Evolutionary conservation across 2,888 invertebrate genomes (phyloP).

Genomic region (Cyclophora punctaria): DNA sequence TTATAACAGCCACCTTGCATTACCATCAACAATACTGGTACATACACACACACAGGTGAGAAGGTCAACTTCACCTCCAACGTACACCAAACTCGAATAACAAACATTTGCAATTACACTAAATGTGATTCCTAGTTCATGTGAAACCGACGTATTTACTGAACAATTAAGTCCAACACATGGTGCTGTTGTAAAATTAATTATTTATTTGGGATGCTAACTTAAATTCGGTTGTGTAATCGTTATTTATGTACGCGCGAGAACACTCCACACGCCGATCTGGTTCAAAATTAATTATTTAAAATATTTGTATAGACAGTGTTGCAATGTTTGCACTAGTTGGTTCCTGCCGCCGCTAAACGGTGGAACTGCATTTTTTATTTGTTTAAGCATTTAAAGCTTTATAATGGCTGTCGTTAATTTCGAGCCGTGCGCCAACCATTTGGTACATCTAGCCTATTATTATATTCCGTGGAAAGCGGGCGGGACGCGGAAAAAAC

Average conservation of each 20-base stretch:
- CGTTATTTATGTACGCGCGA: constrained; percentile 9
- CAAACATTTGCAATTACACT: not conserved
- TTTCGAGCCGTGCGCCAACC: constrained; percentile 34
- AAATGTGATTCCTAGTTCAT: not conserved
- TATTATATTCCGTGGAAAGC: constrained; percentile 27
- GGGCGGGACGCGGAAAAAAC: constrained; percentile 24
- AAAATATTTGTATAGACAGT: constrained; percentile 13
- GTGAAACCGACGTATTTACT: not conserved
- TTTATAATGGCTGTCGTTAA: constrained; percentile 42
- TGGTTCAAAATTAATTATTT: constrained; percentile 5
- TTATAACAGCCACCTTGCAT: not conserved
- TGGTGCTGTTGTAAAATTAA: not conserved
- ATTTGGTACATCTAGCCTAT: constrained; percentile 34
- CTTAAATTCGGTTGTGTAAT: constrained; percentile 5
- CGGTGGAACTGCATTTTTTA: constrained; percentile 34
- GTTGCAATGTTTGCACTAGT: constrained; percentile 5
- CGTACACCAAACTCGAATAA: not conserved
- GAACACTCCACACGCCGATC: constrained; percentile 2
- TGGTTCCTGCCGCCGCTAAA: constrained; percentile 11
- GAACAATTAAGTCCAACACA: not conserved
- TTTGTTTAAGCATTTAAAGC: constrained; percentile 33
- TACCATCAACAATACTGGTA: not conserved
- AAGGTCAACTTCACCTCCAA: not conserved
- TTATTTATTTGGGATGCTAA: not conserved
- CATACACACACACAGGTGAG: not conserved